A percentile compares a stretch with the other conserved stretches of the same genome.
Conservation (phyloP, 2,113 vertebrate genomes). For the Emydocephalus ijimae region DNA sequence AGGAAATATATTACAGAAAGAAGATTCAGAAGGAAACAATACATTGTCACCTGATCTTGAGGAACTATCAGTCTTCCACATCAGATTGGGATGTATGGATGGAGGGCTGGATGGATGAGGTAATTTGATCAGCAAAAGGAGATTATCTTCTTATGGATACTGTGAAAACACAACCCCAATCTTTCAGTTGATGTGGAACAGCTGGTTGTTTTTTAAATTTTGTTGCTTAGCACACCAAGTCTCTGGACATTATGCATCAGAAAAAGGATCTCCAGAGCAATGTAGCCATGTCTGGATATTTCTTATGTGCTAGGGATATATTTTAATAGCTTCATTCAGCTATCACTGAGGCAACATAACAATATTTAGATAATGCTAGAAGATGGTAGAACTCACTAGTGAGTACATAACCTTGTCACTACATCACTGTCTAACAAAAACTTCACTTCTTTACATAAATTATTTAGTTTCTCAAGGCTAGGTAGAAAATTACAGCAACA, state of each 20-base stretch:
- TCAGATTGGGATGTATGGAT: not conserved
- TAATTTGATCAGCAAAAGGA: not conserved
- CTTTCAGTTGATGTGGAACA: not conserved
- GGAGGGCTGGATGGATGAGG: not conserved
- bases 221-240: not conserved
- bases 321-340: not conserved
- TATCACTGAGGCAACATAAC: not conserved
- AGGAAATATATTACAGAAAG: not conserved
- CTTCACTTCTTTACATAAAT: not conserved
- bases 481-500: not conserved
- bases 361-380: not conserved
- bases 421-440: not conserved
- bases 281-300: not conserved
- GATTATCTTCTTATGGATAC: not conserved
- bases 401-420: not conserved
- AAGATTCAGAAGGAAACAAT: not conserved
- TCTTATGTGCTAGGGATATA: not conserved
- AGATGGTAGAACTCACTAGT: not conserved
- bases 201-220: not conserved
- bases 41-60: not conserved
- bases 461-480: not conserved
- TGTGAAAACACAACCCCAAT: not conserved
- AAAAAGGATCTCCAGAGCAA: not conserved
- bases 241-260: not conserved
- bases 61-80: not conserved